Evolutionary conservation across 2,797 vertebrate genomes (phyloP).

Genomic region (Etheostoma nigrum): DNA sequence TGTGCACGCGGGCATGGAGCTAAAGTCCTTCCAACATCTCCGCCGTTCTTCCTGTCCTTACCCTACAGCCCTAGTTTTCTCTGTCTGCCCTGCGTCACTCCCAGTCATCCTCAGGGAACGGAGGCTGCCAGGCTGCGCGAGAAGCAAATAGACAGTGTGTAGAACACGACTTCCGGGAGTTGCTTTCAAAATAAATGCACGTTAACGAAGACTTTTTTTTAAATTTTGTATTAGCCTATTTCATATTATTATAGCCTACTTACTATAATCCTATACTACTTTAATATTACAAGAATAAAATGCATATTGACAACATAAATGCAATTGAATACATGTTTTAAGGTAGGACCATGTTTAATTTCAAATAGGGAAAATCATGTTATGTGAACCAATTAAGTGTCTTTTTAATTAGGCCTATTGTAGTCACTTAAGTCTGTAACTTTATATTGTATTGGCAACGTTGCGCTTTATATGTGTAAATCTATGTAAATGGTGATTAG

Average conservation of each 20-base stretch:
- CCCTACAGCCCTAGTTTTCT: constrained; percentile 67
- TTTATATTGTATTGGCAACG: neutral
- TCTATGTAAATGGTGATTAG: too few species aligned
- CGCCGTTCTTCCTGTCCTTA: constrained; percentile 57
- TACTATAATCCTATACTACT: too few species aligned
- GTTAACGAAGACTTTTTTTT: neutral
- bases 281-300: neutral
- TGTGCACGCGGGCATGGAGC: constrained; percentile 30
- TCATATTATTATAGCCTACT: too few species aligned
- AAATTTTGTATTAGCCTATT: too few species aligned
- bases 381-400: neutral
- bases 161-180: constrained; percentile 12
- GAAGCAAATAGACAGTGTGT: constrained; percentile 29
- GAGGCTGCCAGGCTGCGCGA: constrained; percentile 36
- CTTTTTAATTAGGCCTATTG: neutral
- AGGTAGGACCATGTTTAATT: neutral
- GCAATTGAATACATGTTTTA: neutral
- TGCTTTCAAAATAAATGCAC: constrained; percentile 44
- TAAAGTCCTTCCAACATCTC: constrained; percentile 66
- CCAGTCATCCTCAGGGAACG: constrained; percentile 67
- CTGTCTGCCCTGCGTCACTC: constrained; percentile 81
- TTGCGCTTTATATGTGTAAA: neutral
- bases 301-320: neutral
- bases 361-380: rapidly evolving
- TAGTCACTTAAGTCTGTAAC: neutral